Conservation (phyloP, 1,140 invertebrate species). For the Bombus difficillimus region DNA sequence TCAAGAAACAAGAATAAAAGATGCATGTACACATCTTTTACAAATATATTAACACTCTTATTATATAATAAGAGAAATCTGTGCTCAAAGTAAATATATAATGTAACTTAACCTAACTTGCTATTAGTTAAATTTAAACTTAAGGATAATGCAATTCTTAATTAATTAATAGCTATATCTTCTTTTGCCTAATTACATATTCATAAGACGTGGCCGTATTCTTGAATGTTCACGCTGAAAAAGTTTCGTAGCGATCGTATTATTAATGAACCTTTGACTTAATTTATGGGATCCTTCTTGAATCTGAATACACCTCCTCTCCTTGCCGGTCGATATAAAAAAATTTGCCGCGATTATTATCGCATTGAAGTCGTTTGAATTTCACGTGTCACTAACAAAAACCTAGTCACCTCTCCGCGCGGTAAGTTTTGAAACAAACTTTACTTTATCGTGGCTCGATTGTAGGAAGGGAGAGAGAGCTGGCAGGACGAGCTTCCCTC, state of each 20-base stretch:
- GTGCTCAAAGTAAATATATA: background rate
- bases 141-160: background rate
- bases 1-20: background rate
- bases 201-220: background rate
- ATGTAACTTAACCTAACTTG: background rate
- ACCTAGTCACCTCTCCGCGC: conserved; percentile 60
- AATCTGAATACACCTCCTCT: conserved; percentile 7
- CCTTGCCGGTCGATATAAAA: conserved; percentile 3
- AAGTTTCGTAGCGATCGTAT: background rate
- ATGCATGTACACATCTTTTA: background rate
- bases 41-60: background rate
- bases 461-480: conserved; percentile 68
- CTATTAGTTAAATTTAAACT: background rate
- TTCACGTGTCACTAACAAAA: conserved; percentile 77
- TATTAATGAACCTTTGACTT: conserved; percentile 31
- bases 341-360: conserved; percentile 53
- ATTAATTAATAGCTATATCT: background rate
- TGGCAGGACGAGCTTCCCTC: conserved; percentile 66
- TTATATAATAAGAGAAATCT: background rate
- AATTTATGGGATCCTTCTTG: background rate
- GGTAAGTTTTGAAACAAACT: conserved; percentile 81
- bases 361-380: conserved; percentile 71
- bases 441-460: conserved; percentile 81
- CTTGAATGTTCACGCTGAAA: background rate
- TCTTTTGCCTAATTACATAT: background rate